These are phyloP conservation scores for Caretta caretta DNA, from an alignment of 2,113 vertebrate species.

Conservation along the genomic window DNA sequence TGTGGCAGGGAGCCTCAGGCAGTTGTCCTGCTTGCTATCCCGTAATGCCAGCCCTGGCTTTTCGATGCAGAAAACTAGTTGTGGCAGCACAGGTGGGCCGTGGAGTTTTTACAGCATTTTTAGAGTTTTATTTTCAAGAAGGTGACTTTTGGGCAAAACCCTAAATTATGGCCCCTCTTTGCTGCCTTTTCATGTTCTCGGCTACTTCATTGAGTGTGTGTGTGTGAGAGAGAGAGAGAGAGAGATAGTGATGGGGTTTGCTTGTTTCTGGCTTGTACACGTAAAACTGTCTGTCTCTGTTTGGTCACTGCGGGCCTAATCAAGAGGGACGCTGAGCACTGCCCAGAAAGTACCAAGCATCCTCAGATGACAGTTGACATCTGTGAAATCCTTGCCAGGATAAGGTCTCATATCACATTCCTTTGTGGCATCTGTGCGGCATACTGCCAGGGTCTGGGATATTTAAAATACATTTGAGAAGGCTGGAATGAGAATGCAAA, in stretches of 20 bases:
- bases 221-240: too few relatives aligned
- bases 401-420: not conserved
- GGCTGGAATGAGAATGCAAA: not conserved
- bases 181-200: fast-evolving
- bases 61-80: too few relatives aligned
- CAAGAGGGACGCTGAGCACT: not conserved
- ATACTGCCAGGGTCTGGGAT: not conserved
- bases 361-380: not conserved
- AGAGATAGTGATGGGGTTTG: not conserved
- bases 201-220: not conserved
- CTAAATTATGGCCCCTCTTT: not conserved
- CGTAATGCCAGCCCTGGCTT: too few relatives aligned
- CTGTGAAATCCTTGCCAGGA: not conserved
- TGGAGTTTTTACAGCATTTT: too few relatives aligned
- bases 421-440: not conserved
- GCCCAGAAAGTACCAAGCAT: not conserved
- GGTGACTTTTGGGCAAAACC: not conserved
- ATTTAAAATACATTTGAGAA: not conserved
- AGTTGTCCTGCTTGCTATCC: too few relatives aligned
- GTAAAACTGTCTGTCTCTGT: not conserved
- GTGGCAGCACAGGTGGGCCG: too few relatives aligned
- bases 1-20: too few relatives aligned
- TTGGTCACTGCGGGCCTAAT: not conserved
- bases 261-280: not conserved
- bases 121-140: not conserved